Evolutionary conservation across 2,888 invertebrate species (phyloP).

Genomic region (Xestia ashworthii): DNA sequence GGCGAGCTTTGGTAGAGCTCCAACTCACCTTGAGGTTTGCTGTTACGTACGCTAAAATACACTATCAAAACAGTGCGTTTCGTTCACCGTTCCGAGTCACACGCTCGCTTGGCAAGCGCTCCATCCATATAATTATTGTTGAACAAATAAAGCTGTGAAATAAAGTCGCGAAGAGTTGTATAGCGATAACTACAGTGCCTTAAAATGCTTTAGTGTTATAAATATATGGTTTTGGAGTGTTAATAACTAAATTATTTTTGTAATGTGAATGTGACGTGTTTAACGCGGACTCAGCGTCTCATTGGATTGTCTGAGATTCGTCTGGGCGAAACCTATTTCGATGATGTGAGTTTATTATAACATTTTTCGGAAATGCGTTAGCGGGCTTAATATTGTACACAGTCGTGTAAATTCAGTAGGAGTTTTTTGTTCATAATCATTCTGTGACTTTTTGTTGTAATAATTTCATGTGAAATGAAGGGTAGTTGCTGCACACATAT

Average conservation of each 20-base stretch:
- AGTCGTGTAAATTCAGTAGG: neutral
- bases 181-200: conserved; percentile 70
- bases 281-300: conserved; percentile 71
- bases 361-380: conserved; percentile 6
- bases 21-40: conserved; percentile 86
- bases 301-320: conserved; percentile 78
- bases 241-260: conserved; percentile 66
- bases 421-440: neutral
- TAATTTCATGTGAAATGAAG: conserved; percentile 24
- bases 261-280: conserved; percentile 76
- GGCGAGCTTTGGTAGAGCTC: conserved; percentile 76
- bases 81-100: conserved; percentile 76
- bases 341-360: conserved; percentile 74
- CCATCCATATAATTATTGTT: conserved; percentile 58
- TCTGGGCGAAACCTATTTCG: conserved; percentile 73
- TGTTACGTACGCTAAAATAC: conserved; percentile 88
- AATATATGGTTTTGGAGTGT: conserved; percentile 40
- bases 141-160: conserved; percentile 68
- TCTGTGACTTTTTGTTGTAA: neutral
- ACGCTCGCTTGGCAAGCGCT: conserved; percentile 73
- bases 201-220: conserved; percentile 60
- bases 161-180: conserved; percentile 46
- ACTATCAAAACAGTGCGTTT: conserved; percentile 89
- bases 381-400: neutral
- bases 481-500: neutral